phyloP scores from a whole-genome alignment of 2,797 vertebrate species.

The Gymnodraco acuticeps region DNA sequence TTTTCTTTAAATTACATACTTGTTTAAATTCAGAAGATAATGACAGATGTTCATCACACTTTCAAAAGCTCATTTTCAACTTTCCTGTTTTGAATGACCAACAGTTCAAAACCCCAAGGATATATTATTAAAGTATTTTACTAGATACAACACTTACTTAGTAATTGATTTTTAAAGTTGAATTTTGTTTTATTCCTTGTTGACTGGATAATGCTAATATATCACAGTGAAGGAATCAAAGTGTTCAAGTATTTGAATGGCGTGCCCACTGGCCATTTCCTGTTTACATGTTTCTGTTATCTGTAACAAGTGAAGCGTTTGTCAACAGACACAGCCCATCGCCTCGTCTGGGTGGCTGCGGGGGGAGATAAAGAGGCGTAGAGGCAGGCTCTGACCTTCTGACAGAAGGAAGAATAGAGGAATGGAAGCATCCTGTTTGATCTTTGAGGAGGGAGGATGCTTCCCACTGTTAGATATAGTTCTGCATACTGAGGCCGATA shows the following conservation, averaged over 20 bases:
- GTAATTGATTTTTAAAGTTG: not conserved
- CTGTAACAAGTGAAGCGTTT: conserved; percentile 74
- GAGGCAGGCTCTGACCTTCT: conserved; percentile 49
- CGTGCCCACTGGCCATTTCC: conserved; percentile 52
- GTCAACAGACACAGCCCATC: conserved; percentile 63
- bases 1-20: too few relatives aligned
- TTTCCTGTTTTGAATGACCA: too few relatives aligned
- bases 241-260: conserved; percentile 36
- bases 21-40: too few relatives aligned
- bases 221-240: conserved; percentile 21
- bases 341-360: conserved; percentile 61
- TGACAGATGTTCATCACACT: too few relatives aligned
- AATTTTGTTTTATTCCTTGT: not conserved
- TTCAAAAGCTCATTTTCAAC: too few relatives aligned
- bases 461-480: conserved; percentile 52
- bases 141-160: too few relatives aligned
- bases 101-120: too few relatives aligned
- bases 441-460: conserved; percentile 60
- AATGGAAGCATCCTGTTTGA: conserved; percentile 67
- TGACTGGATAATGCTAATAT: conserved; percentile 18
- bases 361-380: conserved; percentile 73
- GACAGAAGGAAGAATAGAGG: conserved; percentile 64
- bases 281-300: conserved; percentile 73
- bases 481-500: conserved; percentile 70
- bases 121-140: too few relatives aligned